phyloP scores from a whole-genome alignment of 2,797 vertebrate genomes.

The Brotula barbata region DNA sequence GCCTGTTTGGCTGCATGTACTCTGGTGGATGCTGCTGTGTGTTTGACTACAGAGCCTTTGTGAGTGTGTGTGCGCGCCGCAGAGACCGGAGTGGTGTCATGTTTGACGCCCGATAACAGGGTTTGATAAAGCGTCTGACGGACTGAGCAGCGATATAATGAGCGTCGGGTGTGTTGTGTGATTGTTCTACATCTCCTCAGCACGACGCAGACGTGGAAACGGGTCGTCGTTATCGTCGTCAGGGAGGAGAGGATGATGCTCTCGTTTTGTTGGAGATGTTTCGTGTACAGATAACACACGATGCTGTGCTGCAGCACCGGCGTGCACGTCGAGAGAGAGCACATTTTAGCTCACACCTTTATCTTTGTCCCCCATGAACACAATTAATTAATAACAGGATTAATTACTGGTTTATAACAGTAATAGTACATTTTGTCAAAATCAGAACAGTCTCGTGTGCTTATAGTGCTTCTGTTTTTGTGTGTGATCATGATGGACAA shows the following conservation, averaged over 20 bases:
- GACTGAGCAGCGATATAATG: conserved; percentile 34
- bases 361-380: too few relatives aligned
- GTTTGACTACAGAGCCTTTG: conserved; percentile 10
- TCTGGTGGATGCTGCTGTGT: conserved; percentile 9
- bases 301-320: too few relatives aligned
- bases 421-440: too few relatives aligned
- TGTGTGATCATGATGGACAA: too few relatives aligned
- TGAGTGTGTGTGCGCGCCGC: conserved; percentile 1
- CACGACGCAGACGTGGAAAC: conserved; percentile 51
- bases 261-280: too few relatives aligned
- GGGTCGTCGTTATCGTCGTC: conserved; percentile 42
- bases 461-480: too few relatives aligned
- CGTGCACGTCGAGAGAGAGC: too few relatives aligned
- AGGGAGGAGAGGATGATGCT: conserved; percentile 1
- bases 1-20: conserved; percentile 7
- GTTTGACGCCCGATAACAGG: conserved; percentile 40
- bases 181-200: conserved; percentile 57
- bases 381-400: too few relatives aligned
- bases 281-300: too few relatives aligned
- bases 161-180: conserved; percentile 5
- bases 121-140: conserved; percentile 37
- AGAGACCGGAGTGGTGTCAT: not conserved
- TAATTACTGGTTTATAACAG: too few relatives aligned
- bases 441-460: too few relatives aligned
- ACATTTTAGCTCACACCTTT: too few relatives aligned